Evolutionary conservation across 2,113 vertebrate species (phyloP), one percentile per base, ranked within the genome.

Genomic region (Indicator maculatus): DNA sequence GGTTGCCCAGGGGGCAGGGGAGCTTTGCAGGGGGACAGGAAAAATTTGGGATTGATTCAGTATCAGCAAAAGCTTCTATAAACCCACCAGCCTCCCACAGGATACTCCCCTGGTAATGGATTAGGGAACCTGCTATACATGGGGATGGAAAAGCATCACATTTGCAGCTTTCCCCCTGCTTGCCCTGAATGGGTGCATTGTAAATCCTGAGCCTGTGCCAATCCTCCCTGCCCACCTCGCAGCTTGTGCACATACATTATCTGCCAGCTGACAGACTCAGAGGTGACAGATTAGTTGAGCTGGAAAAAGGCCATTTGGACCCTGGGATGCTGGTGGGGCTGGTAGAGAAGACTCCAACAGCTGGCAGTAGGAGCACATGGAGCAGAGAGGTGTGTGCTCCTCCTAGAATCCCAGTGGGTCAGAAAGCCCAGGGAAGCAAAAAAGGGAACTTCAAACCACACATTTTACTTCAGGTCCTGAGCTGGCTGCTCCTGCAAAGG

Each of bases 231-330:
- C 83, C 95, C 83, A 77, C 83, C 75, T 39, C 44, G 0, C 76
- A 70, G 82, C 82, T 52, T 0, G 6, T 47, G 74, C 86, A 87
- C 94, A 73, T 90, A 67, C n/a, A 53, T 81, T 64, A 78, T 36
- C 64, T 27, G 79, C 88, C 95, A 96, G 89, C 70, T 88, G 91
- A 93, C 87, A 91, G 90, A 59, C 81, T 91, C 65, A 21, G 93
- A 86, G 95, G 66, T 52, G 89, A 87, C 41, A 69, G 94, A 93
- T 90, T 66, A 94, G 77, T 27, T 76, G 82, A 90, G 82, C 85
- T 97, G 96, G 94, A 96, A 64, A 69, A 81, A 91, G 92, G 95
- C 95, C 94, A 94, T 82, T 93, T 95, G 90, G 94, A 60, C 27
- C 72, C 72, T 0, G 14, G 63, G 64, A 82, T n/a, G 39, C 53